Percentiles rank a stretch among this genome's conserved stretches.
Evolutionary conservation across 2,797 vertebrate genomes (phyloP).

Genomic region (Microctenopoma steveboyesi): DNA sequence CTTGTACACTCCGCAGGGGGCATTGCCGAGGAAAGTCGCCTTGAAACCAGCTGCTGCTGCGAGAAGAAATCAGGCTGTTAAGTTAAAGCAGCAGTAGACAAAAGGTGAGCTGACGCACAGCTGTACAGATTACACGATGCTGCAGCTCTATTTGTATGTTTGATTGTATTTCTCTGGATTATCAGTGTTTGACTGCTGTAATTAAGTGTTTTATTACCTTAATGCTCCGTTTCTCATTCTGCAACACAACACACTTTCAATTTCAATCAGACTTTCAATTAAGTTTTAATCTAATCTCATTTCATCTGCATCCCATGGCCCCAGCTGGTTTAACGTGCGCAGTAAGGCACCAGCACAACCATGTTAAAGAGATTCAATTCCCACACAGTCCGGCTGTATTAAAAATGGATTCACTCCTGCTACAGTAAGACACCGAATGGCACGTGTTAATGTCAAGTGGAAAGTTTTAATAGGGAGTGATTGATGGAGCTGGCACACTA

Average conservation of each 20-base stretch:
- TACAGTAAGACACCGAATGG: slow-evolving; percentile 40
- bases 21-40: slow-evolving; percentile 91
- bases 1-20: slow-evolving; percentile 95
- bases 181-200: slow-evolving; percentile 23
- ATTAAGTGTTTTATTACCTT: slow-evolving; percentile 28
- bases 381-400: slow-evolving; percentile 33
- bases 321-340: slow-evolving; percentile 33
- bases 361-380: slow-evolving; percentile 32
- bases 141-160: background rate
- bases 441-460: slow-evolving; percentile 42
- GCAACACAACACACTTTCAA: slow-evolving; percentile 27
- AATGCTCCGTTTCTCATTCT: slow-evolving; percentile 15
- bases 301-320: slow-evolving; percentile 38
- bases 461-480: slow-evolving; percentile 48
- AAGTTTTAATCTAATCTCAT: slow-evolving; percentile 54
- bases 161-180: slow-evolving; percentile 3
- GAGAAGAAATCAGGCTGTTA: slow-evolving; percentile 17
- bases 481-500: slow-evolving; percentile 31
- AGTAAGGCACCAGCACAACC: slow-evolving; percentile 6
- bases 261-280: slow-evolving; percentile 22
- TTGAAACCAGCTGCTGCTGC: slow-evolving; percentile 84
- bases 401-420: slow-evolving; percentile 54
- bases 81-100: slow-evolving; percentile 34
- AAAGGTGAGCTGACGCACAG: slow-evolving; percentile 23
- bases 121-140: background rate